These are phyloP conservation scores for Gadopsis bispinosus DNA, from an alignment of 2,797 vertebrate genomes.

Conservation along the genomic window DNA sequence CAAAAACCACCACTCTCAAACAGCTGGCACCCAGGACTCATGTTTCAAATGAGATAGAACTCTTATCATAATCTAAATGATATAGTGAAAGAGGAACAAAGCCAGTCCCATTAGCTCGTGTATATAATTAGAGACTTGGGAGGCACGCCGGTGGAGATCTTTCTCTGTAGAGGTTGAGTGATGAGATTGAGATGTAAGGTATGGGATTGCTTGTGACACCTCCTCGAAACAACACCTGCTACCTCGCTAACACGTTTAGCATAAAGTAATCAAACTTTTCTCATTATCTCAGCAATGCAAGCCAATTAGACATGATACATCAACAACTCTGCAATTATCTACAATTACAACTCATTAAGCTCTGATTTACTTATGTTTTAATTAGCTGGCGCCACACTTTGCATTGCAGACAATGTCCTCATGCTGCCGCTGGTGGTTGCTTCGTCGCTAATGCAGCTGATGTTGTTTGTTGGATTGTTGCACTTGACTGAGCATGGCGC, in stretches of 20 bases:
- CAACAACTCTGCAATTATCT: constrained; percentile 84
- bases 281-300: constrained; percentile 83
- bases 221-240: constrained; percentile 81
- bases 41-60: constrained; percentile 32
- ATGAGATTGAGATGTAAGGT: constrained; percentile 79
- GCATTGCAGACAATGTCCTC: constrained; percentile 64
- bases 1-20: constrained; percentile 10
- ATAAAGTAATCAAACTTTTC: constrained; percentile 87
- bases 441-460: constrained; percentile 55
- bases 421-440: constrained; percentile 44
- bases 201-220: constrained; percentile 77
- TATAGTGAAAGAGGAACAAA: constrained; percentile 43
- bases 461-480: constrained; percentile 70
- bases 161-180: constrained; percentile 59
- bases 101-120: constrained; percentile 27
- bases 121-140: constrained; percentile 57
- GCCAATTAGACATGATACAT: constrained; percentile 83
- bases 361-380: constrained; percentile 85
- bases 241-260: constrained; percentile 79
- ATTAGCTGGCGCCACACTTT: constrained; percentile 73
- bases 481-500: constrained; percentile 64
- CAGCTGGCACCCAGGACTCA: background rate
- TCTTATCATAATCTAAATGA: constrained; percentile 39
- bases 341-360: constrained; percentile 83
- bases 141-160: constrained; percentile 21